phyloP scores from a whole-genome alignment of 2,888 invertebrate species.

The Argyra leucocephala region DNA sequence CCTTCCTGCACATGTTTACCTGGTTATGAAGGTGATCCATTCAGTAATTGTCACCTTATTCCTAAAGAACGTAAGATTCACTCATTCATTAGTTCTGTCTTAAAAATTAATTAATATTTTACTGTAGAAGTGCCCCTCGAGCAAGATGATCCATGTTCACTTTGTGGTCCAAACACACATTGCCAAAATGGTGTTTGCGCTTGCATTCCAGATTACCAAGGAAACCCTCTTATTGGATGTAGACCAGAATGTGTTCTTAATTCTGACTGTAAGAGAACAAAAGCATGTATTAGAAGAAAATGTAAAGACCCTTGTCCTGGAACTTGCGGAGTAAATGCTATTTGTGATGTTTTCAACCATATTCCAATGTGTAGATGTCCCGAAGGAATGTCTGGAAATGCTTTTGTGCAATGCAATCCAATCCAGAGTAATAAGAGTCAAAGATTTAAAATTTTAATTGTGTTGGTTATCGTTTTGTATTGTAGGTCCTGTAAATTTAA shows the following conservation, averaged over 20 bases:
- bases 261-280: constrained; percentile 56
- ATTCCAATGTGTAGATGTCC: constrained; percentile 58
- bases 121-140: constrained; percentile 27
- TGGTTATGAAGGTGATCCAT: constrained; percentile 56
- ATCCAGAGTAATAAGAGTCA: constrained; percentile 45
- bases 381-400: constrained; percentile 57
- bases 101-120: constrained; percentile 12
- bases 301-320: constrained; percentile 65
- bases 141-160: constrained; percentile 54
- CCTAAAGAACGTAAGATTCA: constrained; percentile 36
- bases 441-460: background rate
- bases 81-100: background rate
- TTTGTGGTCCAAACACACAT: constrained; percentile 62
- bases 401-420: constrained; percentile 54
- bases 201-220: constrained; percentile 56
- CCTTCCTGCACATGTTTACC: constrained; percentile 57
- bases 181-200: constrained; percentile 59
- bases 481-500: constrained; percentile 31
- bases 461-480: constrained; percentile 23
- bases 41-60: constrained; percentile 48
- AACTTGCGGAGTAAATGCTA: constrained; percentile 60
- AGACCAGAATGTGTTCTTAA: constrained; percentile 63
- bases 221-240: constrained; percentile 60
- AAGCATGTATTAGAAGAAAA: constrained; percentile 60
- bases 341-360: constrained; percentile 65